Base-by-base conservation (phyloP, 2,113 vertebrate genomes). In the Myocastor coypus region DNA sequence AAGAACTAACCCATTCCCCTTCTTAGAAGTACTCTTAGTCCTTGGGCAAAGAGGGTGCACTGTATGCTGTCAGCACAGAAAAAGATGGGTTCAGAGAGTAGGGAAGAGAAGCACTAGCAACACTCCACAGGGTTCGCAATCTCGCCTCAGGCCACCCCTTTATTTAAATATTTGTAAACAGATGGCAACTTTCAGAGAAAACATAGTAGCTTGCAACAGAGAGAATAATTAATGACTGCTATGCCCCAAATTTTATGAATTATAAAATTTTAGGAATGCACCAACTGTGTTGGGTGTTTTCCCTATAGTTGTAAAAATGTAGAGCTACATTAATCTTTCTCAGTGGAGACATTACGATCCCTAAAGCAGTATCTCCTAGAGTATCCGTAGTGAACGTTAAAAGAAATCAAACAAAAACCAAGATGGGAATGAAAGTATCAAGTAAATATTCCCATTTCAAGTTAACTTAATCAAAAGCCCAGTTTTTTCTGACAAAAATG, bases 401-500 rank as follows among this genome's bases (percentile, higher is more conserved):
- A 81, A 83, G 94, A 95, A 97, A 77, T 95, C 46, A 93, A 83
- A 26, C 3, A 82, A 94, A 97, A 88, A 42, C 91, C 86, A 95
- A 94, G 9, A 61, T 96, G 34, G 90, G 97, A 82, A 94, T 95
- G 55, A 96, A 97, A 98, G 85, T 61, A 77, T 93, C 77, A 98
- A 96, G 84, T 92, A 98, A 95, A 75, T 93, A 95, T 97, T 83
- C 96, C 75, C 24, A 22, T 84, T 88, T 92, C 61, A 32, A 96
- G 81, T 97, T 89, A 95, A 57, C 24, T 83, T 97, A 73, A 91
- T 87, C 93, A 75, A 96, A 98, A 95, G 83, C 46, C 97, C 61
- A 97, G 10, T 69, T 80, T 97, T 94, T 98, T 87, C 93, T 97
- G 97, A 95, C 71, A 89, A 97, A 87, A 85, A 98, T 97, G 95